These are phyloP conservation scores for Drosophila punjabiensis DNA, from an alignment of 1,140 invertebrate genomes.

Conservation along the genomic window DNA sequence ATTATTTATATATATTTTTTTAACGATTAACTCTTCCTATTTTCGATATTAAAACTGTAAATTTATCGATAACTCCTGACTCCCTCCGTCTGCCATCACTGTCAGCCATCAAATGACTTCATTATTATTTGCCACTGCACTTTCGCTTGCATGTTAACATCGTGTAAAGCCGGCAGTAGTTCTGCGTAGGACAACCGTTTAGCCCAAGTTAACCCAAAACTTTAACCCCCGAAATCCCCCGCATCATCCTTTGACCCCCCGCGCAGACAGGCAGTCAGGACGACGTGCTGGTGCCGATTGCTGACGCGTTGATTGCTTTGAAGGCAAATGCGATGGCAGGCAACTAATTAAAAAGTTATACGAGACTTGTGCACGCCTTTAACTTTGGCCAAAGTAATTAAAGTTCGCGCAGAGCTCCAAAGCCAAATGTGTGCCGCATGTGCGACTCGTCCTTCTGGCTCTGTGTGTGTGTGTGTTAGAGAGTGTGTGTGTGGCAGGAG, in stretches of 20 bases:
- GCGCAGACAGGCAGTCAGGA: neutral
- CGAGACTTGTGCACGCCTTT: slow-evolving; percentile 74
- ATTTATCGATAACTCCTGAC: neutral
- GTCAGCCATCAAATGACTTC: slow-evolving; percentile 42
- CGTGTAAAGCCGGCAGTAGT: slow-evolving; percentile 45
- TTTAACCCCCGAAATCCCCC: neutral
- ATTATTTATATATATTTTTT: neutral
- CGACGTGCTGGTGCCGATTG: slow-evolving; percentile 32
- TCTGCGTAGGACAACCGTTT: slow-evolving; percentile 44
- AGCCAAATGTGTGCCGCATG: slow-evolving; percentile 47
- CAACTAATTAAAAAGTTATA: slow-evolving; percentile 83
- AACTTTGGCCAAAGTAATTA: slow-evolving; percentile 82
- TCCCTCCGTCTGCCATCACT: slow-evolving; percentile 22
- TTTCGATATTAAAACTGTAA: neutral
- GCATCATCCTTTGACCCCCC: neutral
- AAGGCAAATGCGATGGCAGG: slow-evolving; percentile 65
- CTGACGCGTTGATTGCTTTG: slow-evolving; percentile 72
- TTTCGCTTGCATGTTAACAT: slow-evolving; percentile 78
- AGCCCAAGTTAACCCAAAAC: slow-evolving; percentile 2
- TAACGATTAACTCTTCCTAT: neutral
- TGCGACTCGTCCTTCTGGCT: slow-evolving; percentile 20
- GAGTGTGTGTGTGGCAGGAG: slow-evolving; percentile 20
- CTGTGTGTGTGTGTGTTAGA: neutral
- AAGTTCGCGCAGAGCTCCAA: slow-evolving; percentile 63
- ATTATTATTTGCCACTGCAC: slow-evolving; percentile 49